These are phyloP conservation scores for Exocentrus adspersus DNA, from an alignment of 2,888 invertebrate species.

Conservation along the genomic window DNA sequence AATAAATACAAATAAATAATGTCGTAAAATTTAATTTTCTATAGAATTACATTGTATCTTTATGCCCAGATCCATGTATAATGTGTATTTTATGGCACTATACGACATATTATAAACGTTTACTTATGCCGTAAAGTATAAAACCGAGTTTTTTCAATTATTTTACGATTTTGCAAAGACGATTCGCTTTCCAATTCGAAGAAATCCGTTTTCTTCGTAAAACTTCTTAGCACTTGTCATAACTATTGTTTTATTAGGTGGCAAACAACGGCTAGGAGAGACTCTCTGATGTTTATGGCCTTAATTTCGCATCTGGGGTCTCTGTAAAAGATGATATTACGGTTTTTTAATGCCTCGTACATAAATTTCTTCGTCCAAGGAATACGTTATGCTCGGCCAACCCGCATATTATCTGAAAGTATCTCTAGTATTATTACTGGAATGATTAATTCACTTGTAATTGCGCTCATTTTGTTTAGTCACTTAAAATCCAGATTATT, in stretches of 20 bases:
- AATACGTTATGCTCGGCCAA: neutral
- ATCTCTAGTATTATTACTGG: neutral
- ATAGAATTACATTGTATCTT: conserved; percentile 55
- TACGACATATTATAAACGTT: conserved; percentile 46
- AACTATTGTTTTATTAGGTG: conserved; percentile 23
- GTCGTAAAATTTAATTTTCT: conserved; percentile 53
- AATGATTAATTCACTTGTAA: neutral
- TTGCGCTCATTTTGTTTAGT: neutral
- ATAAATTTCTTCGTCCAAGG: neutral
- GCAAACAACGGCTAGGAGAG: conserved; percentile 8
- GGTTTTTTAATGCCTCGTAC: conserved; percentile 1
- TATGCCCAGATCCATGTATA: conserved; percentile 53
- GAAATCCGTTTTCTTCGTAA: conserved; percentile 29
- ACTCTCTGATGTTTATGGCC: conserved; percentile 10
- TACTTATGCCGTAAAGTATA: conserved; percentile 39
- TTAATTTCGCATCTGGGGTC: conserved; percentile 12
- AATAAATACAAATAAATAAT: conserved; percentile 46
- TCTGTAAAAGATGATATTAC: neutral
- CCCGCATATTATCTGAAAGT: neutral
- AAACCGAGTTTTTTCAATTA: conserved; percentile 33
- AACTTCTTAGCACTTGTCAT: conserved; percentile 8
- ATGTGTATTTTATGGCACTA: conserved; percentile 52
- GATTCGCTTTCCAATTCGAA: conserved; percentile 31
- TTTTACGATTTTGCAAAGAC: conserved; percentile 36
- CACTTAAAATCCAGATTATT: neutral